A percentile compares a stretch with the other conserved stretches of the same genome.
Conservation (phyloP, 1,140 invertebrate species). For the Ceratina japonica region DNA sequence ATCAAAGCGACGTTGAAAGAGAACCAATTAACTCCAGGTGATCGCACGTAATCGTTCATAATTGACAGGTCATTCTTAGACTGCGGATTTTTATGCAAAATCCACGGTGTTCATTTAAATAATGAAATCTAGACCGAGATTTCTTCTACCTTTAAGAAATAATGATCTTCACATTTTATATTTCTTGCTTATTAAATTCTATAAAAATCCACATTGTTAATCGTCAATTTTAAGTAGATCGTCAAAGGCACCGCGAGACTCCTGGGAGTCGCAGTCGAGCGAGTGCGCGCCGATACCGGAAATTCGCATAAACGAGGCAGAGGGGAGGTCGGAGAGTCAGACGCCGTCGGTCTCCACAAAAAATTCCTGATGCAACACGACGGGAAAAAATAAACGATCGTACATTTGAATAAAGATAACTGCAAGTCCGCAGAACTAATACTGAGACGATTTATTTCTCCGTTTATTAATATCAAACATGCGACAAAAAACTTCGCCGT, state of each 20-base stretch:
- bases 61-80: neutral
- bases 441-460: constrained; percentile 28
- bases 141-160: too few species aligned
- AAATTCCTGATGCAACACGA: neutral
- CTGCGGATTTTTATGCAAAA: too few species aligned
- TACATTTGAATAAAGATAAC: neutral
- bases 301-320: constrained; percentile 65
- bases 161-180: neutral
- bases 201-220: neutral
- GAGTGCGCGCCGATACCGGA: constrained; percentile 60
- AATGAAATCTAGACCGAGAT: too few species aligned
- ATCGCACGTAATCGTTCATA: neutral
- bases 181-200: neutral
- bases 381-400: neutral
- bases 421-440: neutral
- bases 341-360: neutral
- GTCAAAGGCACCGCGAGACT: constrained; percentile 25
- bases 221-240: constrained; percentile 9
- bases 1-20: constrained; percentile 9
- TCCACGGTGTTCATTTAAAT: too few species aligned
- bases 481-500: neutral
- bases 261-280: constrained; percentile 48
- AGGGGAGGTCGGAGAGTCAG: neutral
- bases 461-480: neutral
- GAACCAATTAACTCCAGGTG: constrained; percentile 8